A percentile compares a stretch with the other conserved stretches of the same genome.
Conservation (phyloP, 2,888 invertebrate genomes). For the Sphinx pinastri region DNA sequence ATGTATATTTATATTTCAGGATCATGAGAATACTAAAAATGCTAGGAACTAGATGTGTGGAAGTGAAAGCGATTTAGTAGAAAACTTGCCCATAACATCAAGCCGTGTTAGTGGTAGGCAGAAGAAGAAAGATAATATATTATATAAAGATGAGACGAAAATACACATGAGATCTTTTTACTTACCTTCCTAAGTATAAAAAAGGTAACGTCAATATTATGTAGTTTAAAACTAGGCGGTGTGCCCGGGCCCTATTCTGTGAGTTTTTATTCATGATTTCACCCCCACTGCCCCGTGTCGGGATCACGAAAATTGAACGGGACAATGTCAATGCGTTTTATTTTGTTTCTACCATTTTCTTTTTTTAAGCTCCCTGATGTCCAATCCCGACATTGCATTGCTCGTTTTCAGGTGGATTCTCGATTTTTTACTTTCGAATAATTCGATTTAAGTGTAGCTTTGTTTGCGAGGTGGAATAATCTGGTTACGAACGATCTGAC, state of each 20-base stretch:
- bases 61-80: no score
- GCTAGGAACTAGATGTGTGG: no score
- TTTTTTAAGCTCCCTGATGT: conserved; percentile 27
- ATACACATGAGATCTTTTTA: no score
- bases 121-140: no score
- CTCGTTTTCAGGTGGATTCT: conserved; percentile 26
- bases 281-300: conserved; percentile 23
- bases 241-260: background rate
- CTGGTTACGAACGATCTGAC: background rate
- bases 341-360: conserved; percentile 31
- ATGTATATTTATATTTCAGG: no score
- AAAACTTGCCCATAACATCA: no score
- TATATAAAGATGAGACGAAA: no score
- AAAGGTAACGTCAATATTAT: no score
- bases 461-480: conserved; percentile 14
- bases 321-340: conserved; percentile 38
- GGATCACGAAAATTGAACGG: conserved; percentile 43
- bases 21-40: no score
- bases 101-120: no score
- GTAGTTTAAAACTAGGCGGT: no score
- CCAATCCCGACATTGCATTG: conserved; percentile 25
- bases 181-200: no score
- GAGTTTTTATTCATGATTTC: conserved; percentile 30
- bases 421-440: conserved; percentile 33
- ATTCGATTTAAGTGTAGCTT: conserved; percentile 4